phyloP scores from a whole-genome alignment of 2,113 vertebrate species.

The Grantiella picta region DNA sequence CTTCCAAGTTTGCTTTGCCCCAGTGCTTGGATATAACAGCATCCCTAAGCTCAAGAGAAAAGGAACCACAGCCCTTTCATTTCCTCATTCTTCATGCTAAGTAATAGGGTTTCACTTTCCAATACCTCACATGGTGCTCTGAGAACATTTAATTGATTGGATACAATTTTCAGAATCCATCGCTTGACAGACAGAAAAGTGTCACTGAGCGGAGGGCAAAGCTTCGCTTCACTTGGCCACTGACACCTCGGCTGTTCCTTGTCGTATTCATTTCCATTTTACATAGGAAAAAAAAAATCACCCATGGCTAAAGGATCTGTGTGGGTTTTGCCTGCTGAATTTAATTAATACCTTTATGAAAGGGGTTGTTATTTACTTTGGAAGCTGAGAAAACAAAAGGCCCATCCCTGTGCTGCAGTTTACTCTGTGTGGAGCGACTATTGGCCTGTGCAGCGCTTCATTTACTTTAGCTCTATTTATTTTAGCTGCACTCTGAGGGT shows the following conservation, averaged over 20 bases:
- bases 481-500: neutral
- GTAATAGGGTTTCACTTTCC: neutral
- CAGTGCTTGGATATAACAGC: neutral
- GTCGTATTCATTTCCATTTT: neutral
- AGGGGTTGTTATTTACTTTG: slow-evolving; percentile 18
- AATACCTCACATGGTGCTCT: neutral
- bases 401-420: neutral
- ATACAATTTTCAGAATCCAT: neutral
- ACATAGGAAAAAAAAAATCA: neutral
- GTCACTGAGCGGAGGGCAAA: neutral
- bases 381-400: neutral
- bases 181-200: neutral
- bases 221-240: slow-evolving; percentile 25
- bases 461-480: slow-evolving; percentile 17
- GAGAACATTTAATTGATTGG: neutral
- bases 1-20: neutral
- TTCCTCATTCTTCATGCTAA: slow-evolving; percentile 8
- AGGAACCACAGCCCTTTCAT: neutral
- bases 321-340: neutral
- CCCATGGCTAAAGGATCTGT: neutral
- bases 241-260: neutral
- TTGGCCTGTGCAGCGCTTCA: neutral
- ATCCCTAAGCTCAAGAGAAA: neutral
- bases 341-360: neutral
- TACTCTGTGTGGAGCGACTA: neutral